A percentile compares a stretch with the other conserved stretches of the same genome.
phyloP scores from a whole-genome alignment of 2,113 vertebrate genomes.

The Ardeotis arabs region DNA sequence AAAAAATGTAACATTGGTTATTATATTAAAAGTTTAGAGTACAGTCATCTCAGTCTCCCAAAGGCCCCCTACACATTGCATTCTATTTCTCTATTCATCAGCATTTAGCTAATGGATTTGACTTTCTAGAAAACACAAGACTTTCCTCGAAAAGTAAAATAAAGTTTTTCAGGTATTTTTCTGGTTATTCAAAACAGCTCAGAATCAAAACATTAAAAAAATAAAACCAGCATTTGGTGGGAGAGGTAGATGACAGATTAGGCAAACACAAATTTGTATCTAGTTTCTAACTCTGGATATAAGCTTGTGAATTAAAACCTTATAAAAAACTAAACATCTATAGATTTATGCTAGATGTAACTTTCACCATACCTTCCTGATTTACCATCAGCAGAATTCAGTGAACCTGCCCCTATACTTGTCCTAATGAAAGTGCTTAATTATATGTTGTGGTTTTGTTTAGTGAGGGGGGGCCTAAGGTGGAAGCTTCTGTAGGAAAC shows the following conservation, averaged over 20 bases:
- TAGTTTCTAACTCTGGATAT: background rate
- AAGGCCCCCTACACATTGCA: background rate
- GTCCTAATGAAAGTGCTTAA: background rate
- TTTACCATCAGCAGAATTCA: background rate
- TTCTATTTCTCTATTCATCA: background rate
- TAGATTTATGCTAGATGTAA: background rate
- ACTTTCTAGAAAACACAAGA: background rate
- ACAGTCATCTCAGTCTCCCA: background rate
- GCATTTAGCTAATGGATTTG: background rate
- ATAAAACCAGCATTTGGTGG: background rate
- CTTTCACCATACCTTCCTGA: background rate
- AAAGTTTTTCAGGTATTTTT: background rate
- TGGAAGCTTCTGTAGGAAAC: no score
- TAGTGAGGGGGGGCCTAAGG: no score
- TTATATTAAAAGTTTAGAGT: background rate
- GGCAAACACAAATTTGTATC: background rate
- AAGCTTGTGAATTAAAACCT: background rate
- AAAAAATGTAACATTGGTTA: background rate
- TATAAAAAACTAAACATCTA: background rate
- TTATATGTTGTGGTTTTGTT: no score
- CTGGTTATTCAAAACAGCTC: background rate
- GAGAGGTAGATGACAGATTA: background rate
- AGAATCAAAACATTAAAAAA: background rate
- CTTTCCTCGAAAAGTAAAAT: background rate
- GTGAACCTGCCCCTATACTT: background rate